phyloP scores from a whole-genome alignment of 2,888 invertebrate species.

The Ischnura elegans region DNA sequence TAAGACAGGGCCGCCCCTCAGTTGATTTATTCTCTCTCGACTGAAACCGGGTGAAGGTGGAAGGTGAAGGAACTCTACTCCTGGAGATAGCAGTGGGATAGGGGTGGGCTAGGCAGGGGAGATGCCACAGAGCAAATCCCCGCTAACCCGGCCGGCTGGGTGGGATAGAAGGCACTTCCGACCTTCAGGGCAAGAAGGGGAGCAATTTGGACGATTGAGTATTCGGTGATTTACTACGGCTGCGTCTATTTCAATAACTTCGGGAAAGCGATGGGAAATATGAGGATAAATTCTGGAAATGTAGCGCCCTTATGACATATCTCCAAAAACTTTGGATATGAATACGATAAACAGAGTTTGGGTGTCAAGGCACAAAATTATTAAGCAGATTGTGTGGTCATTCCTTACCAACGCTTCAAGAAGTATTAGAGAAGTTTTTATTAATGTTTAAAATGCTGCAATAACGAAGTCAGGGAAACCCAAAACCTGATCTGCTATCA shows the following conservation, averaged over 20 bases:
- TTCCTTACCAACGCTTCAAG: no score
- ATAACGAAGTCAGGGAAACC: no score
- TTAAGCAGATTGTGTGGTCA: no score
- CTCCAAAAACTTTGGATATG: no score
- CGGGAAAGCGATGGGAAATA: neutral
- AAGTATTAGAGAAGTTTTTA: no score
- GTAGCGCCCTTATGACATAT: neutral
- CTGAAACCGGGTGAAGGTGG: conserved; percentile 20
- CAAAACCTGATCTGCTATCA: no score
- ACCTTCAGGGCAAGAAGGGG: neutral
- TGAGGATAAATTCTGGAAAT: neutral
- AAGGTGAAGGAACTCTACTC: conserved; percentile 2
- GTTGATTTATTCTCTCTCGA: neutral
- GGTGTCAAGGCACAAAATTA: no score
- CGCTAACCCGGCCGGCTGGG: neutral
- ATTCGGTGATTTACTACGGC: neutral
- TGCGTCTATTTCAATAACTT: neutral
- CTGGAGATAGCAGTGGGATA: neutral
- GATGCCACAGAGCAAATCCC: neutral
- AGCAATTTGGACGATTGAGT: conserved; percentile 8
- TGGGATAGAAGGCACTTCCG: neutral
- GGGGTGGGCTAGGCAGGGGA: neutral
- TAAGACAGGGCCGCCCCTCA: neutral
- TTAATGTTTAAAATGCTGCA: no score
- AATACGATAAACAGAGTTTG: no score